Evolutionary conservation across 2,113 vertebrate genomes (phyloP).

Genomic region (Lepisosteus oculatus): DNA sequence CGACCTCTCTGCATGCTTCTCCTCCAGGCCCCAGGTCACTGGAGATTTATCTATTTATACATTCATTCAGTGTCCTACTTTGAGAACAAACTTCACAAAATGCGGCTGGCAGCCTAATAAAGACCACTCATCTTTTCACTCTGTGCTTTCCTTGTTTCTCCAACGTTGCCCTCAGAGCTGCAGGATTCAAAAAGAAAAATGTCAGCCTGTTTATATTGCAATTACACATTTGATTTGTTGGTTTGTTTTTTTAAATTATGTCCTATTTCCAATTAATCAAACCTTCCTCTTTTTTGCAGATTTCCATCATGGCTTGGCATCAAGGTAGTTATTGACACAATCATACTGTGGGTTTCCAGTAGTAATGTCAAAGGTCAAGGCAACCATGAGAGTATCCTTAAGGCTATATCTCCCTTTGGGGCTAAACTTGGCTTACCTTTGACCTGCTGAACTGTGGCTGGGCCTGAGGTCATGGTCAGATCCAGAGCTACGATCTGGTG

Average conservation of each 20-base stretch:
- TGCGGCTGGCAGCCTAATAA: not conserved
- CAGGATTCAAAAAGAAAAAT: too few relatives aligned
- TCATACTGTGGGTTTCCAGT: not conserved
- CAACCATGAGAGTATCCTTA: slow-evolving; percentile 25
- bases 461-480: slow-evolving; percentile 33
- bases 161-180: too few relatives aligned
- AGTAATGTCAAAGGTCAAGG: slow-evolving; percentile 36
- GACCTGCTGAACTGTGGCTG: slow-evolving; percentile 19
- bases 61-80: slow-evolving; percentile 3
- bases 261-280: too few relatives aligned
- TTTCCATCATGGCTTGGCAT: not conserved
- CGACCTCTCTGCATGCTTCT: slow-evolving; percentile 7
- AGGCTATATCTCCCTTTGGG: slow-evolving; percentile 26
- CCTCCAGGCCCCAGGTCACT: slow-evolving; percentile 2
- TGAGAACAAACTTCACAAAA: not conserved
- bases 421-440: slow-evolving; percentile 35
- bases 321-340: not conserved
- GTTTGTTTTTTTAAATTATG: not conserved
- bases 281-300: too few relatives aligned
- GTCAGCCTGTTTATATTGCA: not conserved
- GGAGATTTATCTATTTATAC: slow-evolving; percentile 1
- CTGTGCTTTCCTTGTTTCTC: too few relatives aligned
- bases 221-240: not conserved
- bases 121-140: too few relatives aligned
- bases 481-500: slow-evolving; percentile 24